A percentile compares a stretch with the other conserved stretches of the same genome.
Conservation (phyloP, 2,888 invertebrate species). For the Carabus problematicus region DNA sequence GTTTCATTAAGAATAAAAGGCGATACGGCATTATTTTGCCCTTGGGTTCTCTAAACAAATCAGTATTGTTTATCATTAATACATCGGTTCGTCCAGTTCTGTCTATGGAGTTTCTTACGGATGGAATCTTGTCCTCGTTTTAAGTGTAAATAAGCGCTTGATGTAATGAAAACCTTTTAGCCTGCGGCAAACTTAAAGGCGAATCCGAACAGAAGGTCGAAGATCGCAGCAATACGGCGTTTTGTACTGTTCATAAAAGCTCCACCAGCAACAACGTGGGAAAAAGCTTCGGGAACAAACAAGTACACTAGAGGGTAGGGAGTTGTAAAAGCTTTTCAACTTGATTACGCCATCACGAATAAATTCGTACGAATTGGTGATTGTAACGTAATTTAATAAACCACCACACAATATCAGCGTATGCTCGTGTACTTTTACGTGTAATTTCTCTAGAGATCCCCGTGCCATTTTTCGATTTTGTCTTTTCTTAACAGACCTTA, state of each 20-base stretch:
- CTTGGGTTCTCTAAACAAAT: no score
- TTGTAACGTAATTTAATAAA: conserved; percentile 5
- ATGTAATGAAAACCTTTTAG: conserved; percentile 5
- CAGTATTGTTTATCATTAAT: no score
- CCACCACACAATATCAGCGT: not conserved
- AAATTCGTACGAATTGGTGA: conserved; percentile 5
- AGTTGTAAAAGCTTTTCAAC: conserved; percentile 15
- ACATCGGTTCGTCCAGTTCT: no score
- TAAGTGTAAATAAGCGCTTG: no score
- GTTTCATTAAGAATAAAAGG: no score
- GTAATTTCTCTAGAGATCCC: no score
- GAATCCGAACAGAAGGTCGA: not conserved
- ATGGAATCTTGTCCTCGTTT: no score
- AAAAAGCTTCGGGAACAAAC: not conserved
- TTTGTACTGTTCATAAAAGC: not conserved
- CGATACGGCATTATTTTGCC: no score
- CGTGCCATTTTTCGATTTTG: no score
- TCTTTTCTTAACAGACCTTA: no score
- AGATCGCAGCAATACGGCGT: not conserved
- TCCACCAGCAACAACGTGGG: not conserved
- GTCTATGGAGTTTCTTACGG: no score
- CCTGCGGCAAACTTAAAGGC: not conserved
- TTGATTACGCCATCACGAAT: not conserved
- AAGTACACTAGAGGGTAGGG: not conserved
- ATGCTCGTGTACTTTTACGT: no score